Conservation (phyloP, 2,797 vertebrate genomes). For the Alca torda region DNA sequence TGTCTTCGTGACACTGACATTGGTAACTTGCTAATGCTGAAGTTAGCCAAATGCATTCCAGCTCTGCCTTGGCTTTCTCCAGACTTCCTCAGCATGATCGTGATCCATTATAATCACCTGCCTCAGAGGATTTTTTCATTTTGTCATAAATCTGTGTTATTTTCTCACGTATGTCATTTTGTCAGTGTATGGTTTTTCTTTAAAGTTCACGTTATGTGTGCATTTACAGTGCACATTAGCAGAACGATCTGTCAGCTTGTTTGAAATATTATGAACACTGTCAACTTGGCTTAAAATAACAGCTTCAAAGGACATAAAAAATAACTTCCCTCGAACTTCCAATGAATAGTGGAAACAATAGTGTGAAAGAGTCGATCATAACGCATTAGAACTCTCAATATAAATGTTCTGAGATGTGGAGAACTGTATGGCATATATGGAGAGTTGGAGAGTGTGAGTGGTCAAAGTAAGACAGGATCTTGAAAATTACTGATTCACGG, state of each 20-base stretch:
- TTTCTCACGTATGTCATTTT: constrained; percentile 25
- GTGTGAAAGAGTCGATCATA: background rate
- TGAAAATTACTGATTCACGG: background rate
- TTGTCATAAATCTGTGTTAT: constrained; percentile 45
- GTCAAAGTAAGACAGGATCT: background rate
- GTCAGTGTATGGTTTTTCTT: constrained; percentile 12
- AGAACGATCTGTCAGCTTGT: background rate
- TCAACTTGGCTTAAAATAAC: constrained; percentile 54
- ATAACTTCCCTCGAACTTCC: constrained; percentile 42
- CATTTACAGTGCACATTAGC: constrained; percentile 42
- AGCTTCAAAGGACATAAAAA: constrained; percentile 43
- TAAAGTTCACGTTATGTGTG: background rate
- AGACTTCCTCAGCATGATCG: constrained; percentile 7
- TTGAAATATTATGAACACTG: constrained; percentile 62
- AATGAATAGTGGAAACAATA: constrained; percentile 22
- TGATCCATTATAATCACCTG: constrained; percentile 43
- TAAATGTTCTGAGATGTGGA: background rate
- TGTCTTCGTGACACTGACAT: background rate
- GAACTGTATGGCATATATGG: background rate
- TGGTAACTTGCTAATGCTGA: constrained; percentile 6
- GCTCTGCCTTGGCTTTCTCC: constrained; percentile 36
- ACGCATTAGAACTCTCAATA: background rate
- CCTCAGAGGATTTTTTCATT: constrained; percentile 15
- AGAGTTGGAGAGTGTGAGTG: background rate
- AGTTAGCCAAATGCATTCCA: constrained; percentile 28